Conservation (phyloP, 2,113 vertebrate genomes). For the Rhynchomys soricoides region DNA sequence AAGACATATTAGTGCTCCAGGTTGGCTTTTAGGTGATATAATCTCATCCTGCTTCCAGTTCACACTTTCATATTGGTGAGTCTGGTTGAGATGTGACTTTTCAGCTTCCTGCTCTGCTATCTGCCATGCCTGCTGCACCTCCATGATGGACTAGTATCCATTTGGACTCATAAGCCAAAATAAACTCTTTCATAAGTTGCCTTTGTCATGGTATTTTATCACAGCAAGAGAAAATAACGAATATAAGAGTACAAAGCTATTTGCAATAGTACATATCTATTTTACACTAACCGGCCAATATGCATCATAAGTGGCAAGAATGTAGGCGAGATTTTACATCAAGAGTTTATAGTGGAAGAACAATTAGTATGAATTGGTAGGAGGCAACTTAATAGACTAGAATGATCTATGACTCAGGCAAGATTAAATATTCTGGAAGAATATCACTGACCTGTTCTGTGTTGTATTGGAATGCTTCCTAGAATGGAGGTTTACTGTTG, state of each 20-base stretch:
- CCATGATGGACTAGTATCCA: not conserved
- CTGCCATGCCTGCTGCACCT: not conserved
- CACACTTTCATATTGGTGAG: not conserved
- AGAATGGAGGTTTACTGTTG: not conserved
- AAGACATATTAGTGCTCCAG: not conserved
- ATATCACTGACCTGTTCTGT: not conserved
- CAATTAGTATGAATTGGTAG: too few species aligned
- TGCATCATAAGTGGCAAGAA: not conserved
- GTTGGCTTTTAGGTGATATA: not conserved
- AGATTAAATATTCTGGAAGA: not conserved
- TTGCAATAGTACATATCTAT: not conserved
- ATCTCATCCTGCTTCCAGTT: not conserved
- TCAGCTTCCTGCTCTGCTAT: not conserved
- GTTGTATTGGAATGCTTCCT: not conserved
- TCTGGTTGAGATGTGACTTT: not conserved
- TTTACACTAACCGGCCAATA: not conserved
- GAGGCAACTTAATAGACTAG: not conserved
- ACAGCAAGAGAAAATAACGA: not conserved
- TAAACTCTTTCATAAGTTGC: not conserved
- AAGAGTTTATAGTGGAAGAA: not conserved
- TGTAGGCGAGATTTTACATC: not conserved
- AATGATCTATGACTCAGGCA: not conserved
- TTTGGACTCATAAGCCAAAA: not conserved
- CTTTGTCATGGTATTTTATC: not conserved
- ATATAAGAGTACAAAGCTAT: not conserved